Evolutionary conservation across 2,888 invertebrate species (phyloP), one percentile per base, ranked within the genome.

Genomic region (Melieria omissa): DNA sequence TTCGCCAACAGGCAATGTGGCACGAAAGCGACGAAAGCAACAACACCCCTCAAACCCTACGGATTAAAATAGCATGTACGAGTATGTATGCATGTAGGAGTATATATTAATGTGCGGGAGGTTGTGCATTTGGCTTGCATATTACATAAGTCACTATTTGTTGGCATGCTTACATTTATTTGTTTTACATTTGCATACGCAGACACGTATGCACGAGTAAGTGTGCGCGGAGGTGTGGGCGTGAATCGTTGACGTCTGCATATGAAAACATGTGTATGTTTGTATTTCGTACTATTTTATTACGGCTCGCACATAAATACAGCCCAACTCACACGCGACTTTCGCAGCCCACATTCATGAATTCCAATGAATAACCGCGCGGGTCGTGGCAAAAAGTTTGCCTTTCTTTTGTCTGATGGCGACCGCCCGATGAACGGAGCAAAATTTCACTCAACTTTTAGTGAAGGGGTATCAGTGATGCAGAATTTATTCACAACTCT

Each of bases 1-100:
- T 12, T 8, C 52, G 14, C 6, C 5, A 4, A 14, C 52, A 52
- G 8, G 49, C 12, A 10, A 49, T 49, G 82, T 85, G 85, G 85
- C 84, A 76, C 7, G 29, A 10, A 4, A 57, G 9, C 57, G 1
- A 57, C 57, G 29, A n/a, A 10, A n/a, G 29, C 29, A 29, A 29
- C 29, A 29, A 29, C 29, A 29, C 29, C 29, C 29, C 29, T 29
- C 29, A 29, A 29, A 29, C 29, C 29, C 16, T 16, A 1, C 29
- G 29, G 2, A 29, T 29, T 29, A 29, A 3, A 29, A 29, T 1
- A 29, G 1, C 29, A 29, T 29, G 29, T 29, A 29, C 29, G 29
- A 29, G 29, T 29, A 29, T 29, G 29, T 29, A 55, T 55, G 14
- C 4, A 55, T 55, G 29, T 29, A 9, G 4, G 5, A 16, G 16